These are phyloP conservation scores for Cecidostiba fungosa DNA, from an alignment of 2,888 invertebrate species.

Conservation along the genomic window DNA sequence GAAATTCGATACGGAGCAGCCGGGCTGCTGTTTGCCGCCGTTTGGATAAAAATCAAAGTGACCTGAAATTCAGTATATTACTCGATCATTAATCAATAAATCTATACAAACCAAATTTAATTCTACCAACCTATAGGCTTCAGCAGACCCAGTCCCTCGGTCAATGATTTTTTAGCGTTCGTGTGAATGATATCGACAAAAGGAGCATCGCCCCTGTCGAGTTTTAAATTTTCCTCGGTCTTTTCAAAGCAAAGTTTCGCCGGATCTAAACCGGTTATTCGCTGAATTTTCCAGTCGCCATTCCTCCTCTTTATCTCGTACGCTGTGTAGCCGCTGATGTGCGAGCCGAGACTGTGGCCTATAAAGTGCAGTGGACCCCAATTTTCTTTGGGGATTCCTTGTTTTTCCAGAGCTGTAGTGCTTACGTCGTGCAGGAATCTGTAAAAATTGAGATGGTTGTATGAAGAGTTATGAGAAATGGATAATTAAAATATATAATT, in stretches of 20 bases:
- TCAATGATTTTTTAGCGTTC: neutral
- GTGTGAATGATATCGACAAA: slow-evolving; percentile 38
- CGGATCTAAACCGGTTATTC: slow-evolving; percentile 42
- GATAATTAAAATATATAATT: neutral
- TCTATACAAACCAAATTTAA: neutral
- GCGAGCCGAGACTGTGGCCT: slow-evolving; percentile 78
- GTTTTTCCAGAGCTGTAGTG: neutral
- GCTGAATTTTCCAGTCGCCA: slow-evolving; percentile 66
- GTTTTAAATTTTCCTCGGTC: neutral
- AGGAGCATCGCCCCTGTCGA: slow-evolving; percentile 4
- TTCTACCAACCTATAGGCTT: neutral
- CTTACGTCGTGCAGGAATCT: slow-evolving; percentile 3
- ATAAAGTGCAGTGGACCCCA: slow-evolving; percentile 1
- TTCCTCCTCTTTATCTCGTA: neutral
- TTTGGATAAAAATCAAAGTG: slow-evolving; percentile 29
- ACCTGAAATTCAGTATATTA: neutral
- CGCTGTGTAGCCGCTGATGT: slow-evolving; percentile 80
- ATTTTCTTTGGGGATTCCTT: neutral
- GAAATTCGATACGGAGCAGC: neutral
- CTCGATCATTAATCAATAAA: too few relatives aligned
- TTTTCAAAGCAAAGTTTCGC: slow-evolving; percentile 1
- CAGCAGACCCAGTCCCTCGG: neutral
- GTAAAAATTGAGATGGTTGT: neutral
- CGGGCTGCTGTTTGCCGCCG: neutral
- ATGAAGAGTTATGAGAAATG: neutral